Base-by-base conservation (phyloP, 2,797 vertebrate species). In the Menidia menidia region DNA sequence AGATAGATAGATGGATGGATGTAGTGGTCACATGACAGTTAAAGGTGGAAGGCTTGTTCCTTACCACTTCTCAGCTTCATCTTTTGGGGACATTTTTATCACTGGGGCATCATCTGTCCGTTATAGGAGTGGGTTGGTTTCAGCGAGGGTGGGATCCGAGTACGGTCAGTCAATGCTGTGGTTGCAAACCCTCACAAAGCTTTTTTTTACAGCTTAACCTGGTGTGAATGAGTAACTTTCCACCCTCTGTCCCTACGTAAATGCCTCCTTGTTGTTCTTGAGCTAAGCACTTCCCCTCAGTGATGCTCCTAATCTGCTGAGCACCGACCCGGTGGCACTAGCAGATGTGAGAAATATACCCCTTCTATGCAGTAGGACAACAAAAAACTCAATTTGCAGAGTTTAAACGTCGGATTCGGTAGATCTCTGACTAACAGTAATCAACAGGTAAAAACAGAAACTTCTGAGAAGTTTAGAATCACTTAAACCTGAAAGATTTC, bases 191-290 rank as follows among this genome's bases (percentile, higher is more conserved):
- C 12, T 77, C 64, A 55, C 55, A 44, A 16, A 62, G 45, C 50
- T 73, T 75, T 53, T 75, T 65, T 53, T 75, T 65, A 35, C 59
- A 57, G 0, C 31, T 18, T 70, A 43, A 47, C 63, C 13, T 48
- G 53, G 68, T 69, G 61, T 85, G 39, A 77, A 56, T 48, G 19
- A 65, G n/a, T 59, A 77, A 75, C 15, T 70, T 70, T 63, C 43
- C 70, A 64, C 1, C 33, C 53, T 54, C 18, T 2, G 1, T 25
- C 15, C 4, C 16, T 58, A 33, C 19, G 42, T 61, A n/a, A 74
- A 39, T 2, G 12, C 15, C 0, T 11, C 50, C 6, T 45, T 25
- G n/a, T n/a, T 53, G 39, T 48, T 64, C 0, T 65, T 42, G 51
- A 70, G 44, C 25, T 47, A 58, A 2, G 12, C 31, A 50, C 2